phyloP scores from a whole-genome alignment of 2,113 vertebrate genomes.

The Athene cunicularia region DNA sequence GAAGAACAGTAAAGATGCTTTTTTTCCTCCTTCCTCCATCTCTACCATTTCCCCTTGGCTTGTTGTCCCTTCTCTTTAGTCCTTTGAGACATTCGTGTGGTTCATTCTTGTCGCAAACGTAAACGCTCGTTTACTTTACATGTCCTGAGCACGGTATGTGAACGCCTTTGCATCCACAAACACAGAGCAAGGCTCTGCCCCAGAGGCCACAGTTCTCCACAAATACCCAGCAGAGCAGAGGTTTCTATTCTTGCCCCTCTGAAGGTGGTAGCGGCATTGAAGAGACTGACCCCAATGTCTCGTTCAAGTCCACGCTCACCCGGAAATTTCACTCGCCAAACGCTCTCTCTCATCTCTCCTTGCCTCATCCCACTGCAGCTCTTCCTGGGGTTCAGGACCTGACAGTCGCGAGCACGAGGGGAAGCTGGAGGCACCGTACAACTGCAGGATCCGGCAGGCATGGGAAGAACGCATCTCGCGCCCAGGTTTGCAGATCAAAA shows the following conservation, averaged over 20 bases:
- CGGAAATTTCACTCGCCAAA: background rate
- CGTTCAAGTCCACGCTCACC: background rate
- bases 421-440: background rate
- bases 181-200: background rate
- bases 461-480: background rate
- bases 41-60: background rate
- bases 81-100: background rate
- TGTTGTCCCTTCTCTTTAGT: background rate
- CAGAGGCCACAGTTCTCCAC: background rate
- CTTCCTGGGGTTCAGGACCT: background rate
- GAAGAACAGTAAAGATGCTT: background rate
- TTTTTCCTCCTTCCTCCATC: background rate
- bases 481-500: background rate
- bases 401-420: background rate
- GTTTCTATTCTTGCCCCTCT: background rate
- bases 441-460: rapidly evolving
- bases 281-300: background rate
- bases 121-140: background rate
- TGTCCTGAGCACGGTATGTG: too few species aligned
- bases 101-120: background rate
- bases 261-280: background rate
- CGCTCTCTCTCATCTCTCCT: background rate
- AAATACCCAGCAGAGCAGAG: background rate
- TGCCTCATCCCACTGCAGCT: background rate
- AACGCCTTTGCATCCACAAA: background rate